Percentiles rank a stretch among this genome's conserved stretches.
These are phyloP conservation scores for Coryphaenoides rupestris DNA, from an alignment of 2,113 vertebrate species.

Conservation along the genomic window DNA sequence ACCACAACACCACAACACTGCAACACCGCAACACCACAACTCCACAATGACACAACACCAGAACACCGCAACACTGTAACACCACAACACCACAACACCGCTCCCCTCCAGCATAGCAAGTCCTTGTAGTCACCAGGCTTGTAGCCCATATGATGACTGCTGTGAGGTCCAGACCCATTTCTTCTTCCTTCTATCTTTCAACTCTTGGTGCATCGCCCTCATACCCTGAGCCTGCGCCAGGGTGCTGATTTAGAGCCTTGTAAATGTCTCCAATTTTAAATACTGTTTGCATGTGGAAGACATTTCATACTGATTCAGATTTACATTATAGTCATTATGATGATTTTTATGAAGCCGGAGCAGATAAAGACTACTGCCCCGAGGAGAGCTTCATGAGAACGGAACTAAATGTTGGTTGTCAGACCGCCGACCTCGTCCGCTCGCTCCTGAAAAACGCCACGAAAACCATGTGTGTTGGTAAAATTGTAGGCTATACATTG, in stretches of 20 bases:
- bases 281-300: slow-evolving; percentile 69
- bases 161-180: slow-evolving; percentile 49
- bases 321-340: slow-evolving; percentile 69
- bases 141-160: no score
- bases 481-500: background rate
- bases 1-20: background rate
- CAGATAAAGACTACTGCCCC: slow-evolving; percentile 55
- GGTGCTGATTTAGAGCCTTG: slow-evolving; percentile 68
- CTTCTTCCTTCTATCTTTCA: slow-evolving; percentile 42
- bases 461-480: no score
- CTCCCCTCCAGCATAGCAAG: no score
- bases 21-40: no score
- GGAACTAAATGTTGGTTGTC: slow-evolving; percentile 43
- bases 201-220: slow-evolving; percentile 23
- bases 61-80: no score
- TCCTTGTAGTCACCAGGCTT: no score
- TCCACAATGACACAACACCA: no score
- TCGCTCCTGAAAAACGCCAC: background rate
- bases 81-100: background rate
- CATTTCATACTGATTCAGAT: slow-evolving; percentile 65
- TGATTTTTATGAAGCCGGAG: slow-evolving; percentile 61
- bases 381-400: slow-evolving; percentile 38
- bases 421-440: slow-evolving; percentile 6
- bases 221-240: slow-evolving; percentile 28
- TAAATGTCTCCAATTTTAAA: slow-evolving; percentile 70